phyloP scores from a whole-genome alignment of 2,113 vertebrate species.

The Catharus fuscescens region DNA sequence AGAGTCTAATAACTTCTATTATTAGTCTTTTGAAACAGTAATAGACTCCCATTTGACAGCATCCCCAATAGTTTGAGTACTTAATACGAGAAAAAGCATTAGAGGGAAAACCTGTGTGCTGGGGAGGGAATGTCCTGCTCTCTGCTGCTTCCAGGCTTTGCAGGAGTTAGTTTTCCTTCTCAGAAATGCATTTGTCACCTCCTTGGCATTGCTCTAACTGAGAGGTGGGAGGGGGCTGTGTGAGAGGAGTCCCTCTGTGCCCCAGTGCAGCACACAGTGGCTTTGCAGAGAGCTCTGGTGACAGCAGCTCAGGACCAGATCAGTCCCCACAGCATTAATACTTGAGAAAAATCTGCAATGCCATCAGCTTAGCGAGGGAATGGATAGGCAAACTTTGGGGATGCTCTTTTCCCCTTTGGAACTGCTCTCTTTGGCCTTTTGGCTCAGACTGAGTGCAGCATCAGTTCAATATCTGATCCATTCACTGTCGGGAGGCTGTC shows the following conservation, averaged over 20 bases:
- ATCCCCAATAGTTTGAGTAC: background rate
- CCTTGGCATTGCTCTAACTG: background rate
- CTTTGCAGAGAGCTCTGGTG: background rate
- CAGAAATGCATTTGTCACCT: background rate
- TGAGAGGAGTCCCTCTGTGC: background rate
- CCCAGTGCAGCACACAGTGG: accelerated
- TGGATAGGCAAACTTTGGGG: accelerated
- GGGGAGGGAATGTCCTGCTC: background rate
- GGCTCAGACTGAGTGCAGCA: background rate
- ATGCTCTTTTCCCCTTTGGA: background rate
- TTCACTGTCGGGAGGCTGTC: background rate
- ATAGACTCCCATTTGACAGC: background rate
- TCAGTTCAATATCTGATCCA: background rate
- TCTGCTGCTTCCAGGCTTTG: background rate
- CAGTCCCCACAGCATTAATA: background rate
- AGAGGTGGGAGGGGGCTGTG: background rate
- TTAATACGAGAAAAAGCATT: background rate
- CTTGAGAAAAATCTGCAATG: background rate
- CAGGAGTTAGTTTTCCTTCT: background rate
- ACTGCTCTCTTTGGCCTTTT: background rate
- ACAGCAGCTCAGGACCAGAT: background rate
- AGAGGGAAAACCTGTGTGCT: background rate
- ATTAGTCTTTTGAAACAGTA: background rate
- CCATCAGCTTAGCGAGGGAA: background rate
- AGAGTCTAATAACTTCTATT: background rate